Percentiles rank a stretch among this genome's conserved stretches.
phyloP scores from a whole-genome alignment of 53 echinoderm and acorn worm species.

The Stichopus horrens region DNA sequence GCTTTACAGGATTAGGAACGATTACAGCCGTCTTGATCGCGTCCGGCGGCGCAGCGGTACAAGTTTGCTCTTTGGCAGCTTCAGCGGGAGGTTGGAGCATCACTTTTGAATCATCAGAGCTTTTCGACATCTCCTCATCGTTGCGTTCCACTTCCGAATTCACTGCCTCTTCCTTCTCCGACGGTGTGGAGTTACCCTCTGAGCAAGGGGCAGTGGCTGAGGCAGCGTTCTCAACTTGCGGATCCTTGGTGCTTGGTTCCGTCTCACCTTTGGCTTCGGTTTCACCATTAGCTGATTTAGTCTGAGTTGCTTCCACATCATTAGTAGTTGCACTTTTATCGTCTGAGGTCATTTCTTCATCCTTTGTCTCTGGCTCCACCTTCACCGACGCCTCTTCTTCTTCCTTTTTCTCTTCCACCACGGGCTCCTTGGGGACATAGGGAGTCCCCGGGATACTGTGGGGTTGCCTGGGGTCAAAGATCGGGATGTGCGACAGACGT shows the following conservation, averaged over 20 bases:
- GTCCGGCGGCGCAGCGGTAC: neutral
- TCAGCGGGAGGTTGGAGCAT: neutral
- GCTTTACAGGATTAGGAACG: neutral
- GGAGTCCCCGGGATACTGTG: conserved; percentile 36
- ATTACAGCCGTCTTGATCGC: neutral
- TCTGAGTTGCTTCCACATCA: neutral
- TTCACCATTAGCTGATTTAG: neutral
- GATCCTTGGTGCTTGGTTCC: neutral
- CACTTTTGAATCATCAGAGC: neutral
- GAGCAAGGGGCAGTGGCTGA: neutral
- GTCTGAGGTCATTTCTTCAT: conserved; percentile 8
- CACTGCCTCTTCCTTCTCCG: neutral
- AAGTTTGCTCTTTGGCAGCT: neutral
- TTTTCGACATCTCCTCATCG: neutral
- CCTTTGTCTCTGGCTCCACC: neutral
- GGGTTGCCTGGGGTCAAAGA: conserved; percentile 66
- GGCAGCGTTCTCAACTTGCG: neutral
- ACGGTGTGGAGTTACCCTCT: neutral
- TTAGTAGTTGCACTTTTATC: neutral
- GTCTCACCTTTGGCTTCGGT: neutral
- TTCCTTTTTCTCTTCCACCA: conserved; percentile 40
- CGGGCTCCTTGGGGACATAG: conserved; percentile 12
- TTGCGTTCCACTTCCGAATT: neutral
- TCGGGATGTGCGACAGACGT: conserved; percentile 61
- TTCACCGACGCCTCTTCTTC: conserved; percentile 20